Conservation (phyloP, 53 echinoderm and acorn worm species). For the Pentamera pediparva region DNA sequence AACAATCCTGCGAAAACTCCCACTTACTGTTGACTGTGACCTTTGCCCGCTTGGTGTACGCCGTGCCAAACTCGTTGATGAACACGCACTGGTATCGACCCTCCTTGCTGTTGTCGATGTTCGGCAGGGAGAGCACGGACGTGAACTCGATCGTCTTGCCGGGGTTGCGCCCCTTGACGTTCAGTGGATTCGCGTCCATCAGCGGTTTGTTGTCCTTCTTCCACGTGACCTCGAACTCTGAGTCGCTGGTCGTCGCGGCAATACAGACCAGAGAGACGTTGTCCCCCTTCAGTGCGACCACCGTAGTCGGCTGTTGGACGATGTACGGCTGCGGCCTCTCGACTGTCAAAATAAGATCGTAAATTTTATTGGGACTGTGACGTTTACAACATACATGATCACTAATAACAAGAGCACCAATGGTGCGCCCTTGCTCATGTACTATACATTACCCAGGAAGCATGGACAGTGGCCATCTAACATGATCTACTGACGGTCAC, state of each 20-base stretch:
- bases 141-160: slow-evolving; percentile 58
- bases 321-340: slow-evolving; percentile 76
- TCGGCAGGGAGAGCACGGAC: slow-evolving; percentile 59
- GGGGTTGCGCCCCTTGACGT: slow-evolving; percentile 43
- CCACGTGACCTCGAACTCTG: slow-evolving; percentile 65
- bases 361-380: background rate
- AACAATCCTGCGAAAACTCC: too few relatives aligned
- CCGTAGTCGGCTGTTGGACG: slow-evolving; percentile 73
- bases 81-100: slow-evolving; percentile 90
- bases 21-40: slow-evolving; percentile 79
- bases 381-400: background rate
- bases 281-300: slow-evolving; percentile 60
- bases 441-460: background rate
- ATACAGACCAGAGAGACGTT: slow-evolving; percentile 77
- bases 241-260: slow-evolving; percentile 76
- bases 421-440: background rate
- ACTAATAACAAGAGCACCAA: background rate
- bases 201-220: slow-evolving; percentile 76
- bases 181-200: slow-evolving; percentile 36
- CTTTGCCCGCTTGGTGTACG: slow-evolving; percentile 75
- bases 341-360: slow-evolving; percentile 37
- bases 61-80: slow-evolving; percentile 74
- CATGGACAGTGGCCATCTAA: too few relatives aligned
- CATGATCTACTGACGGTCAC: too few relatives aligned
- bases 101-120: slow-evolving; percentile 63